These are phyloP conservation scores for Rhinopomastus cyanomelas DNA, from an alignment of 2,113 vertebrate species.

Conservation along the genomic window DNA sequence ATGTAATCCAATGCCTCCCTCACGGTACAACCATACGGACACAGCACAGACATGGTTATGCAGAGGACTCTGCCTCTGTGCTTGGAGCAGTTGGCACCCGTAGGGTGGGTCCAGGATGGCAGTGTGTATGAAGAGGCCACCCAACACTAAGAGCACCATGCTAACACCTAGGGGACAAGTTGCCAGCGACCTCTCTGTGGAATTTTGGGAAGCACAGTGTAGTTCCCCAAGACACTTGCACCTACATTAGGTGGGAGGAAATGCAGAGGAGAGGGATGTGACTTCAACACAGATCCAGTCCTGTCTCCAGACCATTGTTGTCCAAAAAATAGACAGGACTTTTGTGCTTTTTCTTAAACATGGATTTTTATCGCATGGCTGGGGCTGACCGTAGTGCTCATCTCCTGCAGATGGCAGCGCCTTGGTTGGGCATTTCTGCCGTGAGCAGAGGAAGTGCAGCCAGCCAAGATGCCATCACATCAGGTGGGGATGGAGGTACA, in stretches of 20 bases:
- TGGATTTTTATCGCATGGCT: neutral
- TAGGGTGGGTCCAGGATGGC: neutral
- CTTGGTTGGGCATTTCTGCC: neutral
- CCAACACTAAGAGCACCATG: too few species aligned
- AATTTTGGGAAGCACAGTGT: neutral
- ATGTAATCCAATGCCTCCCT: neutral
- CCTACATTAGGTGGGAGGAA: neutral
- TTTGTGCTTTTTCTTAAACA: neutral
- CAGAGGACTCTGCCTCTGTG: neutral
- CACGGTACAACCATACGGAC: accelerated
- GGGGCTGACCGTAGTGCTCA: accelerated
- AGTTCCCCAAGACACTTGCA: neutral
- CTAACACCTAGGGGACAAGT: neutral
- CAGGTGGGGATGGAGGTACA: neutral
- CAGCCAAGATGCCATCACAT: neutral
- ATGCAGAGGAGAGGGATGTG: neutral
- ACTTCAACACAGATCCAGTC: neutral
- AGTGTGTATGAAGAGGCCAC: neutral
- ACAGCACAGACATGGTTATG: accelerated
- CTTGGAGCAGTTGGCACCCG: neutral
- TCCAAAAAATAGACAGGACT: neutral
- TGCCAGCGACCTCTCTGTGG: neutral
- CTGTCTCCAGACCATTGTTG: neutral
- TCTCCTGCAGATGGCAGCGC: neutral
- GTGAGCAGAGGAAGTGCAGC: neutral